Base-by-base conservation (phyloP, 2,888 invertebrate species). In the Ditula angustiorana region DNA sequence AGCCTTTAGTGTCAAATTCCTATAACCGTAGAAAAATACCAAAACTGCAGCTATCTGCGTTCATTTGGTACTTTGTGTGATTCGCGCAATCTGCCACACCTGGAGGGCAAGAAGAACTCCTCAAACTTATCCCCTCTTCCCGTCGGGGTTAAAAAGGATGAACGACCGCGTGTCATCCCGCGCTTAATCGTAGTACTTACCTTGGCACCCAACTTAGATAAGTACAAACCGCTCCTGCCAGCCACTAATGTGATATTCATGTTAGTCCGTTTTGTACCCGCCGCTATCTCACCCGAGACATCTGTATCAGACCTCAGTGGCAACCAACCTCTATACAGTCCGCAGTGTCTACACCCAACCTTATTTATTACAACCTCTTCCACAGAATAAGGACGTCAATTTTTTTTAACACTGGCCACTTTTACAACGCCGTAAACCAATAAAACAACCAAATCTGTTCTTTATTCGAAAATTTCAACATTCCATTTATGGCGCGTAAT, bases 231-330 rank as follows among this genome's bases (percentile, higher is more conserved):
- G 58, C 41, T 66, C 60, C 66, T 62, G 53, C 53, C 83, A 79
- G 74, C 76, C 75, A 76, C 83, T 92, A 92, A 92, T 92, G 92
- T 92, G 90, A 88, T 90, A 90, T 87, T 85, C 91, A 81, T 92
- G 92, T 92, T 82, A 74, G 68, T 80, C 77, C 85, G 86, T 88
- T 88, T 86, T 82, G 88, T 86, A 75, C 77, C 75, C 72, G 85
- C 90, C 90, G 92, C 89, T 92, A 92, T 92, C 92, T 79, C 70
- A 57, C 68, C 67, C 71, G 74, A 81, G 90, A 91, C 92, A 91
- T 90, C 91, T 91, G 90, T 90, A 90, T 90, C 91, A 83, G 90
- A 86, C 88, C 90, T 88, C 84, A 82, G 80, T 78, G 79, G 83
- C 78, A 24, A 50, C 41, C 81, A 85, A 83, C 83, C 88, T 88